Conservation (phyloP, 2,888 invertebrate species). For the Cyclophora albipunctata region DNA sequence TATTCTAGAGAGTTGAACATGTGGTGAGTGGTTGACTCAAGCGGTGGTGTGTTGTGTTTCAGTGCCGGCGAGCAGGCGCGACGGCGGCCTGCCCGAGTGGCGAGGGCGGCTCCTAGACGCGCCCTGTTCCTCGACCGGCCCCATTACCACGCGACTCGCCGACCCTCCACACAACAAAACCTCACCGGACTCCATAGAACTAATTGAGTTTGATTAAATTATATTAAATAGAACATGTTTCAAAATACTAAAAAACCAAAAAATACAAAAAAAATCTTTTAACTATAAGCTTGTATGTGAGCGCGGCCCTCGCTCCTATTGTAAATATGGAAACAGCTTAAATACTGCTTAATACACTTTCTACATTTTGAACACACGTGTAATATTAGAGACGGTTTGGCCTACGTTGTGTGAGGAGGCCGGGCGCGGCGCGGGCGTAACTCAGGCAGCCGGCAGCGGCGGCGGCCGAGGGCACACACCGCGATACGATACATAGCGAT, state of each 20-base stretch:
- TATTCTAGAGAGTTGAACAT: too few relatives aligned
- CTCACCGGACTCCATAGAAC: slow-evolving; percentile 32
- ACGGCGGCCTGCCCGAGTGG: slow-evolving; percentile 44
- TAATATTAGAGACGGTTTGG: slow-evolving; percentile 42
- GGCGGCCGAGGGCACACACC: slow-evolving; percentile 18
- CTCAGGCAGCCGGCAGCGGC: slow-evolving; percentile 17
- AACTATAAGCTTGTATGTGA: slow-evolving; percentile 51
- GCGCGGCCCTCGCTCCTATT: slow-evolving; percentile 43
- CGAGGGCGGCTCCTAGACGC: slow-evolving; percentile 53
- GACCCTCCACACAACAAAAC: slow-evolving; percentile 23
- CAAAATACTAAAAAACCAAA: slow-evolving; percentile 25
- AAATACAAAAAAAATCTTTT: slow-evolving; percentile 36
- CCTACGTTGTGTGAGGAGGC: slow-evolving; percentile 22
- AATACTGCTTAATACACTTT: slow-evolving; percentile 61
- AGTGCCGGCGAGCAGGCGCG: slow-evolving; percentile 57
- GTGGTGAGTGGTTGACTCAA: too few relatives aligned
- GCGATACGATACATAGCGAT: slow-evolving; percentile 8
- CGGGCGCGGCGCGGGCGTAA: slow-evolving; percentile 11
- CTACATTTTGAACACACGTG: slow-evolving; percentile 55
- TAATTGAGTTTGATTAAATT: slow-evolving; percentile 25
- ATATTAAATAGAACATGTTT: slow-evolving; percentile 20
- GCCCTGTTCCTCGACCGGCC: slow-evolving; percentile 47
- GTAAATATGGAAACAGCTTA: slow-evolving; percentile 60
- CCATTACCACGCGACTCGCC: slow-evolving; percentile 48
- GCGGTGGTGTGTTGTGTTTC: slow-evolving; percentile 26